Evolutionary conservation across 2,113 vertebrate genomes (phyloP), one percentile per base, ranked within the genome.

Genomic region (Mesembrinibis cayennensis): DNA sequence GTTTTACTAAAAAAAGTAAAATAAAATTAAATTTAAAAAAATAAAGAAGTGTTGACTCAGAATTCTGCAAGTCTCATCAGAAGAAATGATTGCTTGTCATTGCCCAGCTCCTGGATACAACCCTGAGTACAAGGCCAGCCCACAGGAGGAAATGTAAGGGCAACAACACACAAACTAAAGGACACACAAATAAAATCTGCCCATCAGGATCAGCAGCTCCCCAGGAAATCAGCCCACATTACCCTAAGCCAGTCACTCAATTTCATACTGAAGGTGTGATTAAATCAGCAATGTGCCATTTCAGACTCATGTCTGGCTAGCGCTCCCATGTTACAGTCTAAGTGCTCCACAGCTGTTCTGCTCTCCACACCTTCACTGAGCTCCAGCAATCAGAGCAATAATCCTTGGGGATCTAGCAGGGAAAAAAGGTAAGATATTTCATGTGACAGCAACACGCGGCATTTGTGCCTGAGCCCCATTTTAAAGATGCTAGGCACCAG

Each of bases 181-280:
- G 34, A 72, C 13, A 70, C 36, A 69, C 26, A 66, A 88, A 56
- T 40, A 50, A 76, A 50, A 66, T 25, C 26, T 55, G 38, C 59
- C 63, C 20, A 34, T n/a, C 10, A 7, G 16, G 50, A 71, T 0
- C 4, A 1, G 67, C 36, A 77, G 71, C 27, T 81, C 27, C 22
- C 10, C 63, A 71, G 49, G 55, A 81, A 90, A n/a, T 29, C 80
- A 87, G 63, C 55, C 26, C 56, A 34, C 29, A 12, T 25, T 27
- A 84, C 21, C 30, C 42, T 55, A 77, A 19, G 34, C 1, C 1
- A 73, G 19, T 65, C 1, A 0, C 44, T 70, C n/a, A 25, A 0
- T 52, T 69, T 53, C 27, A 13, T 45, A 47, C 44, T 29, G 45
- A 53, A 66, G 55, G 21, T 27, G 20, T 22, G 49, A 65, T 38